Percentiles rank a stretch among this genome's conserved stretches.
Conservation (phyloP, 2,888 invertebrate genomes). For the Brachylomia viminalis region DNA sequence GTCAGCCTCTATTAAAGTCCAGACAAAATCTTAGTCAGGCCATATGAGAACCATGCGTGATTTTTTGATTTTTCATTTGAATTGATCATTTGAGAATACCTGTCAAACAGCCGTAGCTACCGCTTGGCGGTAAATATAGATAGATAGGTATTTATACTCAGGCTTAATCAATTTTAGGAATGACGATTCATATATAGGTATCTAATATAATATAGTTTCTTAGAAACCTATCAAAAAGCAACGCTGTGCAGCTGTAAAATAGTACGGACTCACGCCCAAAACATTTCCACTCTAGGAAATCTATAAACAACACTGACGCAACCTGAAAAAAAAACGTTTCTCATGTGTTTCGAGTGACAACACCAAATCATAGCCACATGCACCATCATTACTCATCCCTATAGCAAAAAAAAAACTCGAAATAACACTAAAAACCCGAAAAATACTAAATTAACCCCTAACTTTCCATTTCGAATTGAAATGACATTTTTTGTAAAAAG, state of each 20-base stretch:
- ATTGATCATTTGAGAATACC: background rate
- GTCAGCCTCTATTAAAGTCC: background rate
- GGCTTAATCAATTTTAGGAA: background rate
- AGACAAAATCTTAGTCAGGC: background rate
- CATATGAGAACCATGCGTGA: background rate
- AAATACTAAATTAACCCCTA: constrained; percentile 87
- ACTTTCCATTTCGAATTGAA: constrained; percentile 88
- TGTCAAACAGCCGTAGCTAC: background rate
- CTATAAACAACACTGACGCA: constrained; percentile 67
- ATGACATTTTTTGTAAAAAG: constrained; percentile 82
- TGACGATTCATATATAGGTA: background rate
- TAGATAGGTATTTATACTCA: background rate
- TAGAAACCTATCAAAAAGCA: constrained; percentile 26
- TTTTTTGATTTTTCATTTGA: too few species aligned
- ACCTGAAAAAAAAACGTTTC: constrained; percentile 70
- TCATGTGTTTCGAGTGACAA: constrained; percentile 85
- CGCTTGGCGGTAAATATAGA: background rate
- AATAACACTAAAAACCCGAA: constrained; percentile 75
- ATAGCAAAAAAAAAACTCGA: constrained; percentile 72
- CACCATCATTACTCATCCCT: constrained; percentile 84
- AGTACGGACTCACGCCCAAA: constrained; percentile 51
- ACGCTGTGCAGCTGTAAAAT: constrained; percentile 1
- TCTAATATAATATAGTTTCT: constrained; percentile 18
- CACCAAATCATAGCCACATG: constrained; percentile 84
- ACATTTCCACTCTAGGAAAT: constrained; percentile 64